Evolutionary conservation across 1,140 invertebrate species (phyloP), one percentile per base, ranked within the genome.

Genomic region (Calliopsis andreniformis): DNA sequence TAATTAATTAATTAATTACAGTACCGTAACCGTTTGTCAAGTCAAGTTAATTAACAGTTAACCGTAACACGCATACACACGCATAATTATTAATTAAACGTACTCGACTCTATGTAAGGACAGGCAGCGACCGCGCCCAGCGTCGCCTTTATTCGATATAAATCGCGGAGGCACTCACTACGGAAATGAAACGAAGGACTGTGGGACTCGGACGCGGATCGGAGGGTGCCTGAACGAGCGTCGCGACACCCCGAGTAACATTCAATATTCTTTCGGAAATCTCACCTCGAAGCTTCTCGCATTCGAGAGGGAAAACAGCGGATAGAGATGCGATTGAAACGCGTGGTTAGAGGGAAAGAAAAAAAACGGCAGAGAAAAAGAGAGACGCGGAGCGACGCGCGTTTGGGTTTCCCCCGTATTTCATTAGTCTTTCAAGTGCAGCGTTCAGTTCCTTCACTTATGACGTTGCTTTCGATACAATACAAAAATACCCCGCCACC

Each of bases 391-490:
- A 66, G 49, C 55, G 51, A 56, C 80, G 64, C 77, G 76, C 82
- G 80, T 81, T 76, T 83, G 75, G 80, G 80, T 88, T 64, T 86
- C 85, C 86, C 80, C 71, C 55, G 6, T 79, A 79, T 68, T 91
- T 86, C 61, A 85, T 87, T 89, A 83, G 80, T 91, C 86, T 90
- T 89, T 91, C 88, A 86, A 89, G 87, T 90, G 88, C 88, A 92
- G 85, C 87, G 85, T 92, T 92, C 83, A 86, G 91, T 92, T 92
- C 83, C 84, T 92, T 92, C 89, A 92, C 91, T 92, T 92, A 92
- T 88, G 83, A 85, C 84, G 87, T 92, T 91, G 86, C 86, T 92
- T 92, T 91, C 86, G 76, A 91, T 89, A 92, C 90, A 91, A 92
- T 92, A 92, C 91, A 92, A 91, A 59, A 89, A 85, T 86, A 89